These are phyloP conservation scores for Ophthalmolycus amberensis DNA, from an alignment of 2,113 vertebrate species.

Conservation along the genomic window DNA sequence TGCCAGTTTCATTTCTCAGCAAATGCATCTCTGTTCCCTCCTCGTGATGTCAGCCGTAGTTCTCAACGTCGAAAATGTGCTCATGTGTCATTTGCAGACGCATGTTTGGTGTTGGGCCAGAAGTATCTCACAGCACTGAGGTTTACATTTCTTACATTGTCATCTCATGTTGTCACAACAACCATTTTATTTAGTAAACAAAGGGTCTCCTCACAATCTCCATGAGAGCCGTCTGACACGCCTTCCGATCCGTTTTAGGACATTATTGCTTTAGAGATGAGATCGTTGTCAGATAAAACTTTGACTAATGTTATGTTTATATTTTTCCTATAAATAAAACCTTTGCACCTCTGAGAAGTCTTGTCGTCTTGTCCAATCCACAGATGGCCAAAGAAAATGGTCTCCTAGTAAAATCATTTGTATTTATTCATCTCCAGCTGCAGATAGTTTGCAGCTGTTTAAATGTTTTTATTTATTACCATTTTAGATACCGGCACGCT, in stretches of 20 bases:
- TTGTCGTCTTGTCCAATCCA: not conserved
- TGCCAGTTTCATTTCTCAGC: not conserved
- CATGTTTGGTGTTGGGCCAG: not conserved
- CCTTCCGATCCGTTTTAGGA: not conserved
- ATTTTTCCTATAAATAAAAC: not conserved
- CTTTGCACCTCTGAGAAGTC: not conserved
- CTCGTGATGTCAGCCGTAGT: not conserved
- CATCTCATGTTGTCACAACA: slow-evolving; percentile 57
- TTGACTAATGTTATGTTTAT: not conserved
- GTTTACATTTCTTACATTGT: slow-evolving; percentile 36
- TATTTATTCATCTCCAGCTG: not conserved
- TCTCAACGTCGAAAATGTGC: not conserved
- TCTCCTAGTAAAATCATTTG: not conserved
- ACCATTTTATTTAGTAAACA: slow-evolving; percentile 39
- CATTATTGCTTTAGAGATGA: not conserved
- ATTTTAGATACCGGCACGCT: not conserved
- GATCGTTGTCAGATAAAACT: not conserved
- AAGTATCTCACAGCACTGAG: not conserved
- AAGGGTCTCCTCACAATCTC: not conserved
- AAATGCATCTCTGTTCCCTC: not conserved
- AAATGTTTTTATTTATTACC: not conserved
- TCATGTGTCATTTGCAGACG: not conserved
- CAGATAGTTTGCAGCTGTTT: not conserved
- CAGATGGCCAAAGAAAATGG: not conserved
- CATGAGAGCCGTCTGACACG: not conserved